phyloP scores from a whole-genome alignment of 2,888 invertebrate genomes.

The Timema podura region DNA sequence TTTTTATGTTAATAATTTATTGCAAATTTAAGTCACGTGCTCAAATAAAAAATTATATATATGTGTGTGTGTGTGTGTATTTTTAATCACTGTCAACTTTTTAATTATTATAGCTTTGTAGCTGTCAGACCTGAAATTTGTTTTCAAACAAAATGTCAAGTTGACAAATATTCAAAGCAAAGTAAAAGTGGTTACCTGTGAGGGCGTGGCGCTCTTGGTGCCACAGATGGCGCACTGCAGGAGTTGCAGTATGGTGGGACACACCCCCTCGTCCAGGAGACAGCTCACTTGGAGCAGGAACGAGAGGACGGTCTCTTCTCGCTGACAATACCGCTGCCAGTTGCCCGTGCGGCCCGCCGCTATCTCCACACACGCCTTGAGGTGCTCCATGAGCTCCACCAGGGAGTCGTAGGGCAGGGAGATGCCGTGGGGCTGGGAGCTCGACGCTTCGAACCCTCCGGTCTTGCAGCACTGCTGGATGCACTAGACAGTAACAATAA shows the following conservation, averaged over 20 bases:
- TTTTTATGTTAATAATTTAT: too few species aligned
- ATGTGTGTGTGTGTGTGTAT: too few species aligned
- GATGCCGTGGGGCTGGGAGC: conserved; percentile 48
- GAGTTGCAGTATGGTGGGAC: conserved; percentile 84
- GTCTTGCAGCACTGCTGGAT: conserved; percentile 53
- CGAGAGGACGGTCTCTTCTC: conserved; percentile 72
- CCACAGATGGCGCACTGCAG: conserved; percentile 84
- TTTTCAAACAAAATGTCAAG: too few species aligned
- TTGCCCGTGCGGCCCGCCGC: conserved; percentile 87
- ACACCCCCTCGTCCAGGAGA: conserved; percentile 82
- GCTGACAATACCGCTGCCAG: conserved; percentile 88
- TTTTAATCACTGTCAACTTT: too few species aligned
- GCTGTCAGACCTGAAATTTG: too few species aligned
- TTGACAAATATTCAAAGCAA: too few species aligned
- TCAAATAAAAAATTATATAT: too few species aligned
- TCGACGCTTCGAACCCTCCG: conserved; percentile 50
- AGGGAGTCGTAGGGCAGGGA: conserved; percentile 80
- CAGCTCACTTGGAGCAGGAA: conserved; percentile 77
- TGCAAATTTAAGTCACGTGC: too few species aligned
- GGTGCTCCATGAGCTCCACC: conserved; percentile 91
- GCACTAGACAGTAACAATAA: conserved; percentile 41
- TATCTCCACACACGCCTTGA: conserved; percentile 91
- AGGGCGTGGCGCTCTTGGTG: conserved; percentile 6
- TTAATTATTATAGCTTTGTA: too few species aligned
- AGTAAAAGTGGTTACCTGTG: background rate